Evolutionary conservation across 2,113 vertebrate genomes (phyloP).

Genomic region (Pangasianodon gigas): DNA sequence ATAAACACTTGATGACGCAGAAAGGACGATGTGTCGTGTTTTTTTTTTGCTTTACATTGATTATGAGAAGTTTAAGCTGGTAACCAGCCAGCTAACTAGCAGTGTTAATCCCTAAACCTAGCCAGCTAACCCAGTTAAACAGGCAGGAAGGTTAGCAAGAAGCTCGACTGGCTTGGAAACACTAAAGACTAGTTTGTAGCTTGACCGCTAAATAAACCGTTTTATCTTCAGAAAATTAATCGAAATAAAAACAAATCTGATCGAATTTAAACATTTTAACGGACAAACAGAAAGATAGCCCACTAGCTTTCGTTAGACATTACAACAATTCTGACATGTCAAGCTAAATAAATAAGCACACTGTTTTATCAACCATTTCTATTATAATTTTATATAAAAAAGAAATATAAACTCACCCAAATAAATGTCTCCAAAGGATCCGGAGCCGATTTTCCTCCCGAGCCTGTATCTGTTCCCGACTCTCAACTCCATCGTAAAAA

Average conservation of each 20-base stretch:
- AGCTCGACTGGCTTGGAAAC: background rate
- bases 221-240: background rate
- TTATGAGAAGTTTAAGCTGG: background rate
- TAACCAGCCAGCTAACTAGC: background rate
- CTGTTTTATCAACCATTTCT: too few relatives aligned
- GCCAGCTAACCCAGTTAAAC: background rate
- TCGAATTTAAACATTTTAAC: background rate
- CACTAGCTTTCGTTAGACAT: background rate
- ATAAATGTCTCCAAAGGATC: slow-evolving; percentile 97
- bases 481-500: slow-evolving; percentile 86
- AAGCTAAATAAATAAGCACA: background rate
- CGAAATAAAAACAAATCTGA: background rate
- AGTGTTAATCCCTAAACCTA: background rate
- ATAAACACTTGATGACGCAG: background rate
- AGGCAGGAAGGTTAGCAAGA: background rate
- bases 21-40: background rate
- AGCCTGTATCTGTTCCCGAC: slow-evolving; percentile 96
- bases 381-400: background rate
- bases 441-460: slow-evolving; percentile 96
- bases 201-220: background rate
- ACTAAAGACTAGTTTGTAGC: background rate
- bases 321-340: background rate
- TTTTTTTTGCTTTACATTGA: background rate
- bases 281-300: background rate
- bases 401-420: slow-evolving; percentile 78